A percentile compares a stretch with the other conserved stretches of the same genome.
Conservation (phyloP, 2,888 invertebrate species). For the Cephus spinipes region DNA sequence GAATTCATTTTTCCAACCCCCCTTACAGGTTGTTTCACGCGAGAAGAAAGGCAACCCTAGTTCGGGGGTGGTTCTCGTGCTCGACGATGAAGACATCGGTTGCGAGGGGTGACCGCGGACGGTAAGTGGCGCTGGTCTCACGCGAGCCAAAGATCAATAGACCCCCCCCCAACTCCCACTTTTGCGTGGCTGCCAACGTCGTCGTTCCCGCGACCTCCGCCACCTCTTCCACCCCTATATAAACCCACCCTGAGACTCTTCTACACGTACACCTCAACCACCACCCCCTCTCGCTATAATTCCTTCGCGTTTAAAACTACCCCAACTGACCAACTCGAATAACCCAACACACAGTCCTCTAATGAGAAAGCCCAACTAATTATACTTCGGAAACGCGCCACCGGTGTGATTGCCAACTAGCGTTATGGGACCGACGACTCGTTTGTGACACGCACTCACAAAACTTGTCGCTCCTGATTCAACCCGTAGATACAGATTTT, state of each 20-base stretch:
- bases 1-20: background rate
- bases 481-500: background rate
- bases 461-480: background rate
- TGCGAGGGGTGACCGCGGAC: constrained; percentile 43
- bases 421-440: background rate
- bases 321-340: background rate
- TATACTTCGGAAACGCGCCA: constrained; percentile 25
- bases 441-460: background rate
- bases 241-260: background rate
- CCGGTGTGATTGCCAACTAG: background rate
- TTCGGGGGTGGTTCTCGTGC: background rate
- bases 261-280: background rate
- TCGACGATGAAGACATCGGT: constrained; percentile 46
- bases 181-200: background rate
- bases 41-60: background rate
- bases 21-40: background rate
- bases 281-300: background rate
- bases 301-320: background rate
- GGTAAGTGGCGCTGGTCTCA: constrained; percentile 58
- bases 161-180: constrained; percentile 31
- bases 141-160: constrained; percentile 59
- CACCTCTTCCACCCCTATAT: constrained; percentile 20
- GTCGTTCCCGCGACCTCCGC: constrained; percentile 21
- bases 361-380: constrained; percentile 37
- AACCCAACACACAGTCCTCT: constrained; percentile 4